Percentiles rank a stretch among this genome's conserved stretches.
Conservation (phyloP, 2,113 vertebrate genomes). For the Psilopogon haemacephalus region DNA sequence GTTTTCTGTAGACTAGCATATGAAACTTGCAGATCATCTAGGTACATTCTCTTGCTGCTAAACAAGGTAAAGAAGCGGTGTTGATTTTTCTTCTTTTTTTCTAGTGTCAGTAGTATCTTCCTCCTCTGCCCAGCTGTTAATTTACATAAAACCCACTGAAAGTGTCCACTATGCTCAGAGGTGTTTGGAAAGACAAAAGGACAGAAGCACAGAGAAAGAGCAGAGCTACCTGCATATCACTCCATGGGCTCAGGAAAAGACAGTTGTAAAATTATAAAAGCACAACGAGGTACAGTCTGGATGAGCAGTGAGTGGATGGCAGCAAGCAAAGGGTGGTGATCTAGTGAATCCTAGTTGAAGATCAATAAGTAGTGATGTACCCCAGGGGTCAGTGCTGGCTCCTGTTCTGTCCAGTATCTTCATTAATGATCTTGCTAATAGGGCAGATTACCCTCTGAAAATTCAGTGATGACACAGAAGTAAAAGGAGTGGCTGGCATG, state of each 20-base stretch:
- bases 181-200: background rate
- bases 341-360: background rate
- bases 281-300: background rate
- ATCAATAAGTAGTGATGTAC: background rate
- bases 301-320: background rate
- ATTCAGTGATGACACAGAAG: background rate
- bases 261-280: background rate
- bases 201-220: background rate
- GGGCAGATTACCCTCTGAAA: background rate
- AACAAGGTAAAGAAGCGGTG: background rate
- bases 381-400: background rate
- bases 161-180: background rate
- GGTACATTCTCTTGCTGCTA: background rate
- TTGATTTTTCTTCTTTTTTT: background rate
- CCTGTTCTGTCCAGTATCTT: background rate
- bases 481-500: rapidly evolving
- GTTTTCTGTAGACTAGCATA: background rate
- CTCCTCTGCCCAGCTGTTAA: background rate
- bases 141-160: background rate
- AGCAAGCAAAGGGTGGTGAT: background rate
- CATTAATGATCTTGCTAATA: rapidly evolving
- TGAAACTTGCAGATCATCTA: background rate
- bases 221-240: background rate
- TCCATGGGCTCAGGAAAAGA: background rate
- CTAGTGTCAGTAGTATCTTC: background rate